Percentiles rank a stretch among this genome's conserved stretches.
Evolutionary conservation across 2,888 invertebrate genomes (phyloP).

Genomic region (Zygaena filipendulae): DNA sequence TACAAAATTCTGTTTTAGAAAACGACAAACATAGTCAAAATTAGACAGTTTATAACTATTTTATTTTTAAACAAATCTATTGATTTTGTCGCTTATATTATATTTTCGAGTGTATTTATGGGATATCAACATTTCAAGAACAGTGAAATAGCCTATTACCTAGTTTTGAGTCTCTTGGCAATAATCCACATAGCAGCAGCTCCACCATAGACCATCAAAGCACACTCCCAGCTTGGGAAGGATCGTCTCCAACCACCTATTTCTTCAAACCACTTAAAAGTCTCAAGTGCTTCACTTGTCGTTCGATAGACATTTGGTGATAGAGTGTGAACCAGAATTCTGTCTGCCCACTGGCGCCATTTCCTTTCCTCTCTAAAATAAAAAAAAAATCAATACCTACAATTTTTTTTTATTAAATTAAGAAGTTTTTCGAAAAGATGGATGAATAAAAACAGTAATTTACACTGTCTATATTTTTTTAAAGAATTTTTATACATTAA

Average conservation of each 20-base stretch:
- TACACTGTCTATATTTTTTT: no score
- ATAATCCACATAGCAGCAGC: constrained; percentile 95
- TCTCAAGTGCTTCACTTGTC: constrained; percentile 83
- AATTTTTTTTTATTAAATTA: constrained; percentile 1
- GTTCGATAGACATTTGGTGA: constrained; percentile 98
- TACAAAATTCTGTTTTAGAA: no score
- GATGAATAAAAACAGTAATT: no score
- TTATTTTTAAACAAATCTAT: no score
- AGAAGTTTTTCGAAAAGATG: no score
- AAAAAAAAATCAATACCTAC: constrained; percentile 7
- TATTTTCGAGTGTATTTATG: no score
- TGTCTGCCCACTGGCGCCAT: constrained; percentile 97
- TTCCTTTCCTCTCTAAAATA: constrained; percentile 85
- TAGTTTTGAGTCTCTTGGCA: constrained; percentile 87
- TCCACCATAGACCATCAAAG: constrained; percentile 90
- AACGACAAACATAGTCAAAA: no score
- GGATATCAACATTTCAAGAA: no score
- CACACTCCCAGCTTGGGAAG: constrained; percentile 88
- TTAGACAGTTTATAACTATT: no score
- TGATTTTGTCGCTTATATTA: no score
- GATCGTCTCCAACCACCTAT: constrained; percentile 92
- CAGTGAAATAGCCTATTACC: no score
- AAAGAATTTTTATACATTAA: no score
- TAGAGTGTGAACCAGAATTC: constrained; percentile 88
- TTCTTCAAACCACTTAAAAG: constrained; percentile 94